phyloP scores from a whole-genome alignment of 1,140 invertebrate species.

The Micrasema longulum region DNA sequence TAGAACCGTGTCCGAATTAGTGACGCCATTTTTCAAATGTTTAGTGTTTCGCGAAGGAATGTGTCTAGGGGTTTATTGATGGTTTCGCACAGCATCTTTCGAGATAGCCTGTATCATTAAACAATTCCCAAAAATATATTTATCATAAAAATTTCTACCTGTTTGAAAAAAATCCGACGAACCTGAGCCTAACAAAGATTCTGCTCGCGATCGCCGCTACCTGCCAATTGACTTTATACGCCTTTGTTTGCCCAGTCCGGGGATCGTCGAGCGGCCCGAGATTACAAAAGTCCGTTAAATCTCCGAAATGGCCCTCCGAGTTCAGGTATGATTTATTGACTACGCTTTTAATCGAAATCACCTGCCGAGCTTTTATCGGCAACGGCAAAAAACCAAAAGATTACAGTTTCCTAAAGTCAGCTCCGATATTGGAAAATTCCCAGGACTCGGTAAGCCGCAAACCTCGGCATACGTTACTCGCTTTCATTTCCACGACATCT shows the following conservation, averaged over 20 bases:
- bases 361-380: constrained; percentile 38
- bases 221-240: constrained; percentile 37
- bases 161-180: constrained; percentile 38
- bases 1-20: constrained; percentile 10
- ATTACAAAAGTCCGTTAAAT: constrained; percentile 41
- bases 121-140: constrained; percentile 45
- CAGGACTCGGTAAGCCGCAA: neutral
- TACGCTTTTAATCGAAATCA: constrained; percentile 40
- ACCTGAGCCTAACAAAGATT: constrained; percentile 37
- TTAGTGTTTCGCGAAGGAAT: constrained; percentile 22
- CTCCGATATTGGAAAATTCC: constrained; percentile 12
- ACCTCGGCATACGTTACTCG: neutral
- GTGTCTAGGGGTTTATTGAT: constrained; percentile 28
- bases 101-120: constrained; percentile 36
- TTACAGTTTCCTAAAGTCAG: constrained; percentile 5
- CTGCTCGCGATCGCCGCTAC: constrained; percentile 29
- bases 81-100: constrained; percentile 20
- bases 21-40: constrained; percentile 8
- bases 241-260: constrained; percentile 33
- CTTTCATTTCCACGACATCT: constrained; percentile 6
- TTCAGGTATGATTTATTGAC: constrained; percentile 42
- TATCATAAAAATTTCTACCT: constrained; percentile 50
- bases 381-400: constrained; percentile 14
- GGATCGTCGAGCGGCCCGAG: constrained; percentile 13
- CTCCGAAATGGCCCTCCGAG: constrained; percentile 1